Evolutionary conservation across 2,797 vertebrate genomes (phyloP), one percentile per base, ranked within the genome.

Genomic region (Somateria mollissima): DNA sequence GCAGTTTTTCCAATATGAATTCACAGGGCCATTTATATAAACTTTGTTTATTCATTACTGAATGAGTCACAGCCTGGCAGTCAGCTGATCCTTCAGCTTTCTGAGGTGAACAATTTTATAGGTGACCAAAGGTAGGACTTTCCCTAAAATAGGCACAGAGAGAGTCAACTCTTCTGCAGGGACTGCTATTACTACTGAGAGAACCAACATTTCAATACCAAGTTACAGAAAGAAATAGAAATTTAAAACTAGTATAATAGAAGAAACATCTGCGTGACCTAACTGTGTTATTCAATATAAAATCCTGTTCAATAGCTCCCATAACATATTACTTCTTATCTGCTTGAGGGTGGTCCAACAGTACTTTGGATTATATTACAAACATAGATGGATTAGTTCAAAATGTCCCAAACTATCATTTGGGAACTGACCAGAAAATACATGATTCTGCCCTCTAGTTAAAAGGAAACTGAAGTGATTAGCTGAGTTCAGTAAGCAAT

Each of bases 281-380:
- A n/a, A n/a, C n/a, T 3, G 1, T 69, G 71, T 58, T 90, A 66
- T 85, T 92, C 65, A 77, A 34, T 85, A 84, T 65, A 84, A 94
- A 94, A 34, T 56, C 34, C 53, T 65, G 30, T 77, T 87, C 67
- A 72, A 77, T 43, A 90, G 14, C 7, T 95, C 37, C 54, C 27
- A 24, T 56, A 84, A 82, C 71, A 60, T 78, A 74, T 27, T 92
- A 49, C 2, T 79, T 77, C 73, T 95, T 94, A 95, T 95, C 90
- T 95, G 72, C 34, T 72, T 77, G 72, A 90, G 83, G 88, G 95
- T 94, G 94, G 90, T 92, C 95, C 87, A 93, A 58, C 5, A 0
- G 57, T 51, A 71, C 24, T 64, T 92, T 69, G 84, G 84, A 87
- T 95, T 95, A 32, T 79, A 51, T 80, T 92, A 74, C 76, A 87